Percentiles rank a stretch among this genome's conserved stretches.
These are phyloP conservation scores for Gymnoscopelus microlampas DNA, from an alignment of 2,797 vertebrate genomes.

Conservation along the genomic window DNA sequence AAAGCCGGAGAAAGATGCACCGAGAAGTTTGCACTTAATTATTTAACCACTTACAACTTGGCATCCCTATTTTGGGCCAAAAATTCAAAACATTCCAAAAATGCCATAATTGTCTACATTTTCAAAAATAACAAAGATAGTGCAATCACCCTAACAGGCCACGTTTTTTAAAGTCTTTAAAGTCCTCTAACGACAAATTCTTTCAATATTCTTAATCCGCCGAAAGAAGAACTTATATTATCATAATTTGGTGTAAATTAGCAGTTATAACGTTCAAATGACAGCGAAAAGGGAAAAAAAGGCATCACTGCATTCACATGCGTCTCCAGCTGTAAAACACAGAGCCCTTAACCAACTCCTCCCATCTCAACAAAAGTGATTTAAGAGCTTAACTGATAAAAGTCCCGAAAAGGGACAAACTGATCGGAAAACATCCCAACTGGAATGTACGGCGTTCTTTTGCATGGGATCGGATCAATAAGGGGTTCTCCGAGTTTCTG, in stretches of 20 bases:
- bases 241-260: slow-evolving; percentile 39
- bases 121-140: too few species aligned
- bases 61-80: too few species aligned
- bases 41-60: too few species aligned
- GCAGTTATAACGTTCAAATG: slow-evolving; percentile 22
- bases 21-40: too few species aligned
- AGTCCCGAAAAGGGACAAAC: not conserved
- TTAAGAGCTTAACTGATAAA: slow-evolving; percentile 10
- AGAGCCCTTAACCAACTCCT: slow-evolving; percentile 3
- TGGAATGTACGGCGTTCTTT: slow-evolving; percentile 2
- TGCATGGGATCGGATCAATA: slow-evolving; percentile 2
- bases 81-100: too few species aligned
- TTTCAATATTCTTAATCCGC: slow-evolving; percentile 41
- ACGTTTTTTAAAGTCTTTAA: slow-evolving; percentile 40
- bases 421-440: slow-evolving; percentile 17
- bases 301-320: too few species aligned
- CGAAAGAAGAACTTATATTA: slow-evolving; percentile 15
- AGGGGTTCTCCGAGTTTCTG: too few species aligned
- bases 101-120: too few species aligned
- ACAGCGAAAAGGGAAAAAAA: too few species aligned
- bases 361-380: slow-evolving; percentile 17
- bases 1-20: too few species aligned
- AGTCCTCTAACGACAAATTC: slow-evolving; percentile 52
- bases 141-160: too few species aligned
- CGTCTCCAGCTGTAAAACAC: too few species aligned